Base-by-base conservation (phyloP, 1,140 invertebrate genomes). In the Lasioglossum albipes region DNA sequence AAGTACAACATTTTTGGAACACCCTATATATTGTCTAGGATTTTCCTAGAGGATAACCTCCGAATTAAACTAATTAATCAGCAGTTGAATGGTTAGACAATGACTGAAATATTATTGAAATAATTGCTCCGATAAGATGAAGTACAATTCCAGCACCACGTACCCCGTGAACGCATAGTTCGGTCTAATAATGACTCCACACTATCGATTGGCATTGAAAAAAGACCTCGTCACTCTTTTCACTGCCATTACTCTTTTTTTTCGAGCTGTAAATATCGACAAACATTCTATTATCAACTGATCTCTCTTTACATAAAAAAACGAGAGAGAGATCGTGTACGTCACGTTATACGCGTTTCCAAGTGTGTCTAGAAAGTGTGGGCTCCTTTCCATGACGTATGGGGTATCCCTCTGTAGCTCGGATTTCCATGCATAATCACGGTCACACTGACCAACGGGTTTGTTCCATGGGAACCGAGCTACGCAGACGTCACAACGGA, bases 351-450 rank as follows among this genome's bases (percentile, higher is more conserved):
- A 20, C 52, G 52, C 18, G 71, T 20, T 65, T 2, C n/a, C 27
- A 71, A 49, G 45, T 62, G 59, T 67, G 59, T 42, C 22, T 61
- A 69, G 77, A 80, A 84, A 75, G 87, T 88, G 85, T 81, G 83
- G 62, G 89, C 75, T 75, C 82, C 78, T 86, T 85, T 84, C 81
- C 79, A 68, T 70, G 78, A 85, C 79, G 85, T 81, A 89, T 81
- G 76, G 62, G 81, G 70, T 86, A 76, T 88, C 91, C 87, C 86
- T 89, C 89, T 75, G 88, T 89, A 79, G 89, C 82, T 88, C 75
- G 76, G 86, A 90, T 91, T 90, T 91, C 90, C 90, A 88, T 91
- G 86, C 82, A 82, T 90, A 90, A 92, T 91, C 85, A 84, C 68
- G 82, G 82, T 66, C 59, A 62, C 68, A 31, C n/a, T 31, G 76